These are phyloP conservation scores for Tolypeutes matacus DNA, from an alignment of 2,797 vertebrate genomes.

Conservation along the genomic window DNA sequence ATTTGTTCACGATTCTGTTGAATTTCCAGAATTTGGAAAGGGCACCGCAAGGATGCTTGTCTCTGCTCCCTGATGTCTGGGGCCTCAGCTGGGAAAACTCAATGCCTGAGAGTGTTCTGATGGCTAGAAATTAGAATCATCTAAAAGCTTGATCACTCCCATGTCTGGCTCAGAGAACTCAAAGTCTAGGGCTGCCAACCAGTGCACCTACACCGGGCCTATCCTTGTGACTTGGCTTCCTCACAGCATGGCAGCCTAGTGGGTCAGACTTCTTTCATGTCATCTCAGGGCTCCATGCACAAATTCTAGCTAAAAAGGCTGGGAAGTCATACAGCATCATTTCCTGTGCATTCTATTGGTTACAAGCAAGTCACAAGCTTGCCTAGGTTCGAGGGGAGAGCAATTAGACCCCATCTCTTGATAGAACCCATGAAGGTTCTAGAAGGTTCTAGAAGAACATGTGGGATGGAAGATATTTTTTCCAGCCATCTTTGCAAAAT, in stretches of 20 bases:
- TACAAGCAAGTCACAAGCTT: background rate
- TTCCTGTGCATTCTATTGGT: background rate
- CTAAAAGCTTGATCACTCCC: background rate
- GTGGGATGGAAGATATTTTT: background rate
- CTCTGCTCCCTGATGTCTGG: background rate
- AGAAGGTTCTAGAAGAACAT: background rate
- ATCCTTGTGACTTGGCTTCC: background rate
- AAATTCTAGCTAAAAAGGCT: background rate
- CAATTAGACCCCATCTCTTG: background rate
- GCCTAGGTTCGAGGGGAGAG: background rate
- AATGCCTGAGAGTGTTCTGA: background rate
- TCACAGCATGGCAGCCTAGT: background rate
- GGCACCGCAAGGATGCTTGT: background rate
- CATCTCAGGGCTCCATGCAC: background rate
- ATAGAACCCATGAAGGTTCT: background rate
- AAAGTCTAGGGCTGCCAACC: background rate
- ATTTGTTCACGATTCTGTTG: background rate
- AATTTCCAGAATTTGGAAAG: background rate
- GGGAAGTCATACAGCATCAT: background rate
- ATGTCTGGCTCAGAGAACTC: background rate
- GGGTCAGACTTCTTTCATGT: background rate
- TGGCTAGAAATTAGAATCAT: background rate
- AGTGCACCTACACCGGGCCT: accelerated
- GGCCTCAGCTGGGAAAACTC: background rate
- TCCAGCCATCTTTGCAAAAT: background rate